These are phyloP conservation scores for Nymphalis urticae DNA, from an alignment of 2,888 invertebrate species.

Conservation along the genomic window DNA sequence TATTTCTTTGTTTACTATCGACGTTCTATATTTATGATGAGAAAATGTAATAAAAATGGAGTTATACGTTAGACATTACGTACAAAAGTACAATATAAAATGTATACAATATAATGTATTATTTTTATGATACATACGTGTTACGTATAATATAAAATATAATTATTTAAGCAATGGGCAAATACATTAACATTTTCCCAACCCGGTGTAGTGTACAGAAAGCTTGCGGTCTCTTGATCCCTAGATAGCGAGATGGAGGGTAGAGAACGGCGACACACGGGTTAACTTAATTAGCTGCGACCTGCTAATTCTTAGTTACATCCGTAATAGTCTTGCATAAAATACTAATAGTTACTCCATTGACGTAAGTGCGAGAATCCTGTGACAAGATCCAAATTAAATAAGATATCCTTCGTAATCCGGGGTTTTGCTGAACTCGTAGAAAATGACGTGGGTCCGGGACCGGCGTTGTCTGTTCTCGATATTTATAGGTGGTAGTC, in stretches of 20 bases:
- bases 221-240: slow-evolving; percentile 14
- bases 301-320: slow-evolving; percentile 11
- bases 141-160: no score
- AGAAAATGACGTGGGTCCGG: slow-evolving; percentile 16
- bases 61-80: no score
- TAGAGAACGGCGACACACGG: slow-evolving; percentile 3
- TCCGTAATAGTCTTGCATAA: slow-evolving; percentile 5
- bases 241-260: slow-evolving; percentile 10
- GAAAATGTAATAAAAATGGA: no score
- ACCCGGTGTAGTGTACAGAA: slow-evolving; percentile 5
- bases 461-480: no score
- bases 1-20: no score
- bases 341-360: slow-evolving; percentile 4
- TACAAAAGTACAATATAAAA: no score
- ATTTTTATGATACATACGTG: no score
- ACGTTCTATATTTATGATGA: no score
- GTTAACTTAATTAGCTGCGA: slow-evolving; percentile 26
- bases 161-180: no score
- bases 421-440: slow-evolving; percentile 18
- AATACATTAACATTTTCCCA: background rate
- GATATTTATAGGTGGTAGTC: no score
- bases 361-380: slow-evolving; percentile 4
- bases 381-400: slow-evolving; percentile 10
- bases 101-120: no score
- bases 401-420: slow-evolving; percentile 16